These are phyloP conservation scores for Nanorana parkeri DNA, from an alignment of 2,113 vertebrate species.

Conservation along the genomic window DNA sequence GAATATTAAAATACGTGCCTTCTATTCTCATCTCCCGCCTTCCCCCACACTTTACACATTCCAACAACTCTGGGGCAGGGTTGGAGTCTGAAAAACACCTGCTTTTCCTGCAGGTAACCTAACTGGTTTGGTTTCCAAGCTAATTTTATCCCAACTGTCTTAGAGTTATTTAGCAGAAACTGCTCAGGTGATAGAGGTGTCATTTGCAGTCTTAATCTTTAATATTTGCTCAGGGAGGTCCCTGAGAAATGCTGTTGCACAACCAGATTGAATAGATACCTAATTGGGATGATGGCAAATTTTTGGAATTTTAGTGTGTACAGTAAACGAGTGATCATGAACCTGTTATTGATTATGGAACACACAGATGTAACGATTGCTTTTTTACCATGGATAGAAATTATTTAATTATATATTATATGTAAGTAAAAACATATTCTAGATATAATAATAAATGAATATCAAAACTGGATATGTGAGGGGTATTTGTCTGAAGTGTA, in stretches of 20 bases:
- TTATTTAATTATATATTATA: no score
- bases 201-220: conserved; percentile 52
- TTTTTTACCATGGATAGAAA: no score
- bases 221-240: conserved; percentile 55
- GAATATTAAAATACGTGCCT: conserved; percentile 47
- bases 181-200: conserved; percentile 53
- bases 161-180: conserved; percentile 42
- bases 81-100: conserved; percentile 49
- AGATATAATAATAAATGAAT: no score
- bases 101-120: conserved; percentile 54
- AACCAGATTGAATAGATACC: conserved; percentile 24
- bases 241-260: conserved; percentile 44
- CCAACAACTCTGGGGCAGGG: conserved; percentile 50
- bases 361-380: not conserved
- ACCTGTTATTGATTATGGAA: not conserved
- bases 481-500: no score
- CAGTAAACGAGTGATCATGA: not conserved
- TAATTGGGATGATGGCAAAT: conserved; percentile 46
- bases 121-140: conserved; percentile 55
- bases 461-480: no score
- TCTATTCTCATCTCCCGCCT: conserved; percentile 44
- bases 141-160: conserved; percentile 55
- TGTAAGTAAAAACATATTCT: no score
- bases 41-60: conserved; percentile 51
- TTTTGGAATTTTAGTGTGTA: conserved; percentile 19